phyloP scores from a whole-genome alignment of 2,888 invertebrate genomes.

The Melangyna quadrimaculata region DNA sequence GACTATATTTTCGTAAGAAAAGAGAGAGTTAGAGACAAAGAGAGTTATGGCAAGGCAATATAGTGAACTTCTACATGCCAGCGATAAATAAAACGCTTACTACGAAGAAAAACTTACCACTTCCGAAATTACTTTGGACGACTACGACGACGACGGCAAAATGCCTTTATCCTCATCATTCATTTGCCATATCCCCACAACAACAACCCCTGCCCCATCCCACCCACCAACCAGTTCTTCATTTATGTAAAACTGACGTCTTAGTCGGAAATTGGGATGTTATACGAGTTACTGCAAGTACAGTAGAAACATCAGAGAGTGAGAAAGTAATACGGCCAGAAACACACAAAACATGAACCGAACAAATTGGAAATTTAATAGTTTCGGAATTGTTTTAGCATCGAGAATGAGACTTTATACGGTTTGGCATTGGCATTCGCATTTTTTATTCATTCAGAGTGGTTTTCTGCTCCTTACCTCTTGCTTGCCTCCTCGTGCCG shows the following conservation, averaged over 20 bases:
- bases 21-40: neutral
- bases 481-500: neutral
- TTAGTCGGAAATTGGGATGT: neutral
- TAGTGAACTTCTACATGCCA: constrained; percentile 35
- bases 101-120: constrained; percentile 60
- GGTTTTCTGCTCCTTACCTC: neutral
- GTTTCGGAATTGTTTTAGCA: constrained; percentile 67
- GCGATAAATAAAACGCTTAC: constrained; percentile 70
- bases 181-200: neutral
- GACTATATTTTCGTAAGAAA: neutral
- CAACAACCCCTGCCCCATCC: no score
- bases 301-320: no score
- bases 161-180: constrained; percentile 57
- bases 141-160: constrained; percentile 32
- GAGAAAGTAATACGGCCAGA: neutral
- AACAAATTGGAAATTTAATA: constrained; percentile 70
- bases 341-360: constrained; percentile 19
- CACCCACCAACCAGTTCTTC: neutral
- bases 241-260: neutral
- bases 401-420: constrained; percentile 1
- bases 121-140: constrained; percentile 60
- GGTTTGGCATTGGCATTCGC: constrained; percentile 44
- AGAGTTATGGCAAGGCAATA: neutral
- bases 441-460: constrained; percentile 42
- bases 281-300: neutral